Base-by-base conservation (phyloP, 2,888 invertebrate genomes). In the Candidula unifasciata region DNA sequence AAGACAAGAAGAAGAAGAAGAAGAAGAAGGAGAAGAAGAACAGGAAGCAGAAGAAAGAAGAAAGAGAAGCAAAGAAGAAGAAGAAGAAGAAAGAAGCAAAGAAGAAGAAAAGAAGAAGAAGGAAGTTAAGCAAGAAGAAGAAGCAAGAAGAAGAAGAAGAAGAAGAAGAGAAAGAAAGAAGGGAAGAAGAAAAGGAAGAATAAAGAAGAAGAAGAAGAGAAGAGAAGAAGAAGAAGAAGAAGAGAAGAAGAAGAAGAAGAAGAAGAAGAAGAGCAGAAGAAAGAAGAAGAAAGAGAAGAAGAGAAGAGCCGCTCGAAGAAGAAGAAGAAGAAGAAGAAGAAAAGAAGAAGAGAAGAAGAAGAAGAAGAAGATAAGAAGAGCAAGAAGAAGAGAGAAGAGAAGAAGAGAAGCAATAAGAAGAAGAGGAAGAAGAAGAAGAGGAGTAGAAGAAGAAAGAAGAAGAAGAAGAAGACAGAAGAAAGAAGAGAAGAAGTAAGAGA, bases 11-110 rank as follows among this genome's bases (percentile, higher is more conserved):
- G n/a, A n/a, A n/a, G n/a, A n/a, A n/a, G n/a, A n/a, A n/a, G n/a
- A n/a, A n/a, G n/a, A n/a, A n/a, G n/a, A n/a, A 54, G 18, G 18
- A 54, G 57, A 54, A 54, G 57, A 54, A 54, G 18, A 18, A 54
- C n/a, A n/a, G n/a, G n/a, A n/a, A n/a, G n/a, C n/a, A n/a, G n/a
- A n/a, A n/a, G 57, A 57, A 78, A 60, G 57, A 16, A 78, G 78
- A 57, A 57, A 57, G 60, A 57, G 57, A 78, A 60, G 57, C n/a
- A n/a, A 57, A 78, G 78, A 78, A 57, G 30, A 57, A 79, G 79
- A 66, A n/a, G 64, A 64, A 79, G 57, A 57, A 2, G 27, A 30
- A 57, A n/a, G n/a, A n/a, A n/a, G n/a, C n/a, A n/a, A n/a, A n/a
- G n/a, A n/a, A n/a, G n/a, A n/a, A n/a, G n/a, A n/a, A n/a, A n/a